Conservation (phyloP, 2,888 invertebrate species). For the Epinotia demarniana region DNA sequence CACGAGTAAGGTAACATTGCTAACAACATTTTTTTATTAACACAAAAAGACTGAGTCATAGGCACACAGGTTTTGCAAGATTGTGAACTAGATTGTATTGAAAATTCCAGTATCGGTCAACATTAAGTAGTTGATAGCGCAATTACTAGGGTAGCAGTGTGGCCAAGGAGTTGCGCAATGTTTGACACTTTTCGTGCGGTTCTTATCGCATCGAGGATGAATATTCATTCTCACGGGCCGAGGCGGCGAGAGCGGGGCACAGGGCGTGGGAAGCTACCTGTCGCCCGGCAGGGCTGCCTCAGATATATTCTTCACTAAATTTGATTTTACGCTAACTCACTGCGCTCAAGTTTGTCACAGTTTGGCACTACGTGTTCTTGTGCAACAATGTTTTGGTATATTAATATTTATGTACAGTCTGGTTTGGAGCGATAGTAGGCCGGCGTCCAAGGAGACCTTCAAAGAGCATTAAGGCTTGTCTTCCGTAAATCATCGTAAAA, state of each 20-base stretch:
- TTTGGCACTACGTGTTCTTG: neutral
- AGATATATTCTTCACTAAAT: neutral
- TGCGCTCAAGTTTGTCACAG: neutral
- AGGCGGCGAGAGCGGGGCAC: slow-evolving; percentile 9
- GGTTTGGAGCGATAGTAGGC: too few relatives aligned
- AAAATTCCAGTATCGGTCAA: neutral
- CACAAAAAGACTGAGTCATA: neutral
- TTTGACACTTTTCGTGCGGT: slow-evolving; percentile 18
- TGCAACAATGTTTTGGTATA: neutral
- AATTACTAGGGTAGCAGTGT: neutral
- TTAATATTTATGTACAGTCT: too few relatives aligned
- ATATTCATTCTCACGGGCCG: slow-evolving; percentile 59
- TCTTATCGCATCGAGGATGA: slow-evolving; percentile 48
- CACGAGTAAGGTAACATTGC: neutral
- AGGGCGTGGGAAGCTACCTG: slow-evolving; percentile 39
- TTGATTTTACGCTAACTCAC: neutral
- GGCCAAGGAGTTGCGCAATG: slow-evolving; percentile 3
- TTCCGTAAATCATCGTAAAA: too few relatives aligned
- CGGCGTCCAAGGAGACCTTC: too few relatives aligned
- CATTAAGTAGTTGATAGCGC: neutral
- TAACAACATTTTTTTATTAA: too few relatives aligned
- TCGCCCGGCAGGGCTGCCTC: slow-evolving; percentile 6
- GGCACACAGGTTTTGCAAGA: neutral
- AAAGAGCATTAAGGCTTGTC: too few relatives aligned
- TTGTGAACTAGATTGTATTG: neutral